These are phyloP conservation scores for Lasioglossum albipes DNA, from an alignment of 1,140 invertebrate species.

Conservation along the genomic window DNA sequence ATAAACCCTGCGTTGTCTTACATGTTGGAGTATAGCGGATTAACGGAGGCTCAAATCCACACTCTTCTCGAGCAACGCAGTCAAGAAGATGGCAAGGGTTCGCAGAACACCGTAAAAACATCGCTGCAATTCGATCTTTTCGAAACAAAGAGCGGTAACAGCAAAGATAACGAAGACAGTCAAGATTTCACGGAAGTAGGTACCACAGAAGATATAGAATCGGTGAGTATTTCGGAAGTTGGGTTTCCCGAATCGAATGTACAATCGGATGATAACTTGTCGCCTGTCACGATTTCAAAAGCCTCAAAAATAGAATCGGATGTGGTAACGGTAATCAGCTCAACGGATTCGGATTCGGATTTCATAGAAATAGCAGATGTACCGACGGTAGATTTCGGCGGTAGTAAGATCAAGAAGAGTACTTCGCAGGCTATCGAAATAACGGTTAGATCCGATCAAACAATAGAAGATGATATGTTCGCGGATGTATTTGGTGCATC, in stretches of 20 bases:
- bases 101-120: background rate
- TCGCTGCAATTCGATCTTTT: background rate
- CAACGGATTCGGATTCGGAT: constrained; percentile 73
- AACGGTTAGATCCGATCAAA: constrained; percentile 65
- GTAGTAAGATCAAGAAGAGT: constrained; percentile 14
- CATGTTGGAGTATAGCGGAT: constrained; percentile 87
- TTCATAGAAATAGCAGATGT: constrained; percentile 74
- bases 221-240: background rate
- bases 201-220: background rate
- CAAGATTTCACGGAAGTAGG: background rate
- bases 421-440: constrained; percentile 65
- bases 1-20: constrained; percentile 82
- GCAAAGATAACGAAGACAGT: background rate
- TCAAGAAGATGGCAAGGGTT: constrained; percentile 48
- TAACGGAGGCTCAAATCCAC: constrained; percentile 85
- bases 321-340: background rate
- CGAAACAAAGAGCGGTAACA: background rate
- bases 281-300: constrained; percentile 19
- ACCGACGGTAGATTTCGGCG: constrained; percentile 47
- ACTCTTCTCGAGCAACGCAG: constrained; percentile 81
- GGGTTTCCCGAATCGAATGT: background rate
- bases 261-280: constrained; percentile 1
- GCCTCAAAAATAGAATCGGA: constrained; percentile 28
- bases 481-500: constrained; percentile 69
- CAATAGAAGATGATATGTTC: constrained; percentile 85